Base-by-base conservation (phyloP, 2,888 invertebrate species). In the Eugnorisma glareosa region DNA sequence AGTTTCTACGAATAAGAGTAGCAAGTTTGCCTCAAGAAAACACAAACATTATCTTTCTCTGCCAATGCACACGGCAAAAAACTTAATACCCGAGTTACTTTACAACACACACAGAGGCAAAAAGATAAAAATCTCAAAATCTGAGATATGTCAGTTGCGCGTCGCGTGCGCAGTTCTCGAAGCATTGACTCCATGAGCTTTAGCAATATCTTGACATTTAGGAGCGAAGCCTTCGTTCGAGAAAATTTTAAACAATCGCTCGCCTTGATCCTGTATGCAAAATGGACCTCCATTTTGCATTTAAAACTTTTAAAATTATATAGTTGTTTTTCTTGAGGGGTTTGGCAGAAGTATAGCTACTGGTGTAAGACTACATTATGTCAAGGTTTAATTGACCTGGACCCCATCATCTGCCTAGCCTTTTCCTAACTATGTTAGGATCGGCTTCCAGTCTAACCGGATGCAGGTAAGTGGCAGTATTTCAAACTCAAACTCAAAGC, bases 161-260 rank as follows among this genome's bases (percentile, higher is more conserved):
- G 43, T 45, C 73, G 78, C 63, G 24, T 24, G 67, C 76, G 81
- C 69, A 64, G 71, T 71, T 71, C 73, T 78, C 82, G 69, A 72
- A 78, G 75, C 84, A 89, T 90, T 90, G 86, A 88, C 89, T 89
- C 86, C 86, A 10, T 78, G 83, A 88, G 77, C 88, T 86, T 90
- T 86, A 28, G 88, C 86, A 83, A 83, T 88, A 84, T 79, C 82
- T 83, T 79, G 85, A 84, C 88, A 76, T 83, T 83, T 78, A 80
- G 48, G 61, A 68, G 48, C 66, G 64, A n/a, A 59, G 66, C 40
- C 77, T 82, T 70, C 61, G 70, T 75, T n/a, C n/a, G n/a, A 64
- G 64, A 79, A 75, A 76, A 63, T 75, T 73, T 77, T 74, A 63
- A 83, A 84, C 79, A 82, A 71, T 81, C 54, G 59, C 71, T 72